phyloP scores from a whole-genome alignment of 2,113 vertebrate genomes.

The Aleadryas rufinucha region DNA sequence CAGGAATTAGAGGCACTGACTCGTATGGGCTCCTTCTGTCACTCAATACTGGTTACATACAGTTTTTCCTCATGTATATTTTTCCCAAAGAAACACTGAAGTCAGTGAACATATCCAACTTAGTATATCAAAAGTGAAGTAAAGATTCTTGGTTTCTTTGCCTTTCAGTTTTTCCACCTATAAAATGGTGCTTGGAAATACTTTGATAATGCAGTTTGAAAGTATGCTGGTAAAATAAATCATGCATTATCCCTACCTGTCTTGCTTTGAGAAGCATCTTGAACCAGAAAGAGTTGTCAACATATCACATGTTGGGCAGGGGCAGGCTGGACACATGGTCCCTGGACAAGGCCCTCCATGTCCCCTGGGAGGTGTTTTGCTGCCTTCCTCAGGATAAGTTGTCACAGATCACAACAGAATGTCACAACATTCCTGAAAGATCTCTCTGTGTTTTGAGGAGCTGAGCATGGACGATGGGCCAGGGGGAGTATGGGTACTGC shows the following conservation, averaged over 20 bases:
- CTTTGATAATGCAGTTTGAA: not conserved
- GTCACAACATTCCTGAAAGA: not conserved
- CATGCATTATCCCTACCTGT: accelerated
- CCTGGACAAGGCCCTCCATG: not conserved
- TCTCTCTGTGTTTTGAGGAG: not conserved
- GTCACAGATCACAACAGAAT: not conserved
- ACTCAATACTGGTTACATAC: not conserved
- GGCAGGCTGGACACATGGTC: not conserved
- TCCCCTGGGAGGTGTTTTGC: not conserved
- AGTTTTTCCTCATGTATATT: not conserved
- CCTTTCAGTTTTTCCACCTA: not conserved
- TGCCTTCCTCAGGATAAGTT: not conserved
- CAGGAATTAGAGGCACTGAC: not conserved
- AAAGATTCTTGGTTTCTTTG: not conserved
- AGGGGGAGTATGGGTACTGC: not conserved
- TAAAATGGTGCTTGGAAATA: not conserved
- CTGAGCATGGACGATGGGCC: not conserved
- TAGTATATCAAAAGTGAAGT: not conserved
- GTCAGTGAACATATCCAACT: not conserved
- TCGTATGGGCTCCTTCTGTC: not conserved
- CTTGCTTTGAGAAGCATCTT: not conserved
- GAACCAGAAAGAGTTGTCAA: not conserved
- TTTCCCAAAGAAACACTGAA: not conserved
- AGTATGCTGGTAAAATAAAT: not conserved
- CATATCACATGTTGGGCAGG: not conserved